phyloP scores from a whole-genome alignment of 2,888 invertebrate species.

The Melanargia galathea region DNA sequence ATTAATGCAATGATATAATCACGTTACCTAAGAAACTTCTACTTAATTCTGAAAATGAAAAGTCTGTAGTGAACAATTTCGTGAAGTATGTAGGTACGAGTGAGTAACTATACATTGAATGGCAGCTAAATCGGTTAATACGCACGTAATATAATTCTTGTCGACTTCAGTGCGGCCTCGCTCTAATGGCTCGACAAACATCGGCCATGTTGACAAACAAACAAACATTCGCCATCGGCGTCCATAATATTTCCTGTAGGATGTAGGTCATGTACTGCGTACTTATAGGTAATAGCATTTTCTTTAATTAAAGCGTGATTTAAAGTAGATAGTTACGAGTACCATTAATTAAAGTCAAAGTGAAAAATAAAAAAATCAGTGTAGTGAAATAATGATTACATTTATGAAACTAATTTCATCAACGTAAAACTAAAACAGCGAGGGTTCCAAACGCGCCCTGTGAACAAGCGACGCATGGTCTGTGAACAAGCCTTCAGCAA shows the following conservation, averaged over 20 bases:
- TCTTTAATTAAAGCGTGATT: not conserved
- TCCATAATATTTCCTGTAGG: slow-evolving; percentile 47
- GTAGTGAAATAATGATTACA: too few relatives aligned
- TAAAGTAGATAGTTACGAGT: not conserved
- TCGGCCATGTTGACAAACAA: slow-evolving; percentile 60
- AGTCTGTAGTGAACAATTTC: not conserved
- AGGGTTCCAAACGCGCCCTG: too few relatives aligned
- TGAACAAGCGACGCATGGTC: too few relatives aligned
- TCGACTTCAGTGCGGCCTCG: slow-evolving; percentile 51
- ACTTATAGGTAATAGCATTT: slow-evolving; percentile 6
- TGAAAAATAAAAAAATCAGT: too few relatives aligned
- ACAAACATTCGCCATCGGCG: slow-evolving; percentile 52
- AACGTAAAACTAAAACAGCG: too few relatives aligned
- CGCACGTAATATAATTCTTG: slow-evolving; percentile 43
- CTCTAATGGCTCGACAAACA: slow-evolving; percentile 74
- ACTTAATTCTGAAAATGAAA: not conserved
- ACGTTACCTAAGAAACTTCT: too few relatives aligned
- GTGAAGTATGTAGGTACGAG: not conserved
- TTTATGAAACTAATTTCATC: too few relatives aligned
- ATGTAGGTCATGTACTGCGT: slow-evolving; percentile 48
- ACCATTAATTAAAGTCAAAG: too few relatives aligned
- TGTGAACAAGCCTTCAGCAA: too few relatives aligned
- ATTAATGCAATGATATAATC: too few relatives aligned
- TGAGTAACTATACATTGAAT: not conserved
- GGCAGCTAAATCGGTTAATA: slow-evolving; percentile 37